Base-by-base conservation (phyloP, 1,140 invertebrate genomes). In the Pseudomyrmex dendroicus region DNA sequence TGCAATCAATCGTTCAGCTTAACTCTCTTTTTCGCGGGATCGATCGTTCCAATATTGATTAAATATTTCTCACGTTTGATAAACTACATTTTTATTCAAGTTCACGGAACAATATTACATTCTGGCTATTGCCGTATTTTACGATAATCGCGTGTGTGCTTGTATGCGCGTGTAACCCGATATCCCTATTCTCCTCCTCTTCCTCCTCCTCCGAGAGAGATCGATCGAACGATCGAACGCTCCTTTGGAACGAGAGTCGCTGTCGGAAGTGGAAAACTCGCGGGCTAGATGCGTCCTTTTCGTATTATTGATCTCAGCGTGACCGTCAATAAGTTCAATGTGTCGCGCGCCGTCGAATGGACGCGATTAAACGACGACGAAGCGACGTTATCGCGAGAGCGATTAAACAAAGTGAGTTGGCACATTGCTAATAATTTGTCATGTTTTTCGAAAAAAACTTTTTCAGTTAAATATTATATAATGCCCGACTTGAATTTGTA, bases 231-330 rank as follows among this genome's bases (percentile, higher is more conserved):
- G 63, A 48, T 76, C 44, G 20, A 83, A 61, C 44, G n/a, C 62
- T 87, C 82, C 57, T 84, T 8, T 17, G 12, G 56, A 74, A 77
- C 35, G 50, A 82, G 12, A 62, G 46, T 70, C 12, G 35, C 35
- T 25, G 25, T 25, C 63, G 50, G 48, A 80, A 73, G 17, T 54
- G 15, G 20, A 83, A 44, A 67, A 72, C 46, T 17, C 25, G n/a
- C n/a, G 44, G 52, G 56, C 15, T 25, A 25, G 61, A 72, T 61
- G 56, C 10, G 35, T 52, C 56, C 77, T 67, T 84, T 61, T 35
- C 54, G n/a, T 68, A 73, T 73, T 86, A 88, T 88, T 77, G 77
- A 88, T 85, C 86, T 8, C 35, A 35, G 12, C 5, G 50, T 20
- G 22, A 82, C 44, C 50, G 25, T 54, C 70, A 66, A 85, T 70